A percentile compares a stretch with the other conserved stretches of the same genome.
phyloP scores from a whole-genome alignment of 2,113 vertebrate genomes.

The Morphnarchus princeps region DNA sequence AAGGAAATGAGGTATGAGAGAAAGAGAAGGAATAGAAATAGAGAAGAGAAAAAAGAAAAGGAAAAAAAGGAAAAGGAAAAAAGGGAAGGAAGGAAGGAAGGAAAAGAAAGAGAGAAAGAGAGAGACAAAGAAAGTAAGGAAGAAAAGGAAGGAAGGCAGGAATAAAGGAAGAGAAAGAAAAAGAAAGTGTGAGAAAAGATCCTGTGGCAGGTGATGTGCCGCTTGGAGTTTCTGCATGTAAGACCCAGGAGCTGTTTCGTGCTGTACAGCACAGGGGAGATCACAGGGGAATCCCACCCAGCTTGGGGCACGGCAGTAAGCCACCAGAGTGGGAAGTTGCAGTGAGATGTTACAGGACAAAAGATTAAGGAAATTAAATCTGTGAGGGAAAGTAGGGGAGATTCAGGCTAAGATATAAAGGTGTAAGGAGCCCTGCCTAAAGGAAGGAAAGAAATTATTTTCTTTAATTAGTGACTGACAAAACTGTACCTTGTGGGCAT shows the following conservation, averaged over 20 bases:
- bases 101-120: too few relatives aligned
- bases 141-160: too few relatives aligned
- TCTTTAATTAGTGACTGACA: conserved; percentile 27
- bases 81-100: too few relatives aligned
- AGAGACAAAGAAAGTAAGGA: neutral
- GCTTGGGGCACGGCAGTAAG: neutral
- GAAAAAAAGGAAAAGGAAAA: too few relatives aligned
- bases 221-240: neutral
- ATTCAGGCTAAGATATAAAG: neutral
- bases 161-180: too few relatives aligned
- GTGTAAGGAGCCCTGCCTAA: neutral
- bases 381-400: neutral
- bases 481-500: neutral
- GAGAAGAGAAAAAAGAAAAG: neutral
- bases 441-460: neutral
- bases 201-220: neutral
- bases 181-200: neutral
- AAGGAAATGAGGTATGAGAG: neutral
- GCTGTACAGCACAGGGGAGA: neutral
- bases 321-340: neutral
- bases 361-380: neutral
- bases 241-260: neutral
- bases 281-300: neutral
- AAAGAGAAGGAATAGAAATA: neutral
- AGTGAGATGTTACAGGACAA: neutral